These are phyloP conservation scores for Teleogryllus occipitalis DNA, from an alignment of 1,140 invertebrate genomes.

Conservation along the genomic window DNA sequence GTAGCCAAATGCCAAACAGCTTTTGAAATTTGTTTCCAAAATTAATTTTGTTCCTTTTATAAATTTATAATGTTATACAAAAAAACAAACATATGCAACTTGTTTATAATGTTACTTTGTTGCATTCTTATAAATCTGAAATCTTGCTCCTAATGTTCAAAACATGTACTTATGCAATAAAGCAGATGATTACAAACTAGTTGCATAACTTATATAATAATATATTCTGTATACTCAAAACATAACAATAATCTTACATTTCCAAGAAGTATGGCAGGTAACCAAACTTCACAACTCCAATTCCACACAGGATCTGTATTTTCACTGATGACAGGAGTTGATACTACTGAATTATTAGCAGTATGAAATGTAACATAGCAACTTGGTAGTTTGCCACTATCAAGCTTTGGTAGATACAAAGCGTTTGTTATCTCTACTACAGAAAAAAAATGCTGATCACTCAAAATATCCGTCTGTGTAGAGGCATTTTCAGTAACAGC, in stretches of 20 bases:
- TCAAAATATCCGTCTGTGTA: neutral
- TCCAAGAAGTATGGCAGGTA: conserved; percentile 43
- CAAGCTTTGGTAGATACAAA: neutral
- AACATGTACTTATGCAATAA: no score
- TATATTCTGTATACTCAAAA: conserved; percentile 27
- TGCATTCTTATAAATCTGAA: no score
- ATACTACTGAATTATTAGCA: neutral
- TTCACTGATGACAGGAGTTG: conserved; percentile 24
- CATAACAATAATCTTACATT: conserved; percentile 38
- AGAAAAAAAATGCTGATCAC: neutral
- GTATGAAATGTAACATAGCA: neutral
- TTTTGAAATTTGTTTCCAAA: no score
- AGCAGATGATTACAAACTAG: no score
- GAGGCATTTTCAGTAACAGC: neutral
- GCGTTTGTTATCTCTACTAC: neutral
- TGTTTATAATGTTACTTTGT: no score
- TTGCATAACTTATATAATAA: no score
- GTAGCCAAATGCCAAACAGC: no score
- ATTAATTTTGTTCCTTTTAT: no score
- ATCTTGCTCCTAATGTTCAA: no score
- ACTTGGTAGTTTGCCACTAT: neutral
- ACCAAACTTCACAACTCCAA: conserved; percentile 42
- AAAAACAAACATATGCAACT: no score
- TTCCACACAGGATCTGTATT: conserved; percentile 48
- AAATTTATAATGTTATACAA: no score